A percentile compares a stretch with the other conserved stretches of the same genome.
phyloP scores from a whole-genome alignment of 2,113 vertebrate genomes.

The Rattus norvegicus region GRCr8 NC_086028.1:57103501-57104000 shows the following conservation, averaged over 20 bases:
- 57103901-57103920: too few relatives aligned
- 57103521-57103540: too few relatives aligned
- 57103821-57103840: background rate
- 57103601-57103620: too few relatives aligned
- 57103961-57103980: background rate
- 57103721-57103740: background rate
- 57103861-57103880: background rate
- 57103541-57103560: background rate
- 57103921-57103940: background rate
- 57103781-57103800: background rate
- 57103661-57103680: background rate
- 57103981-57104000: background rate
- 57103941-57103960: background rate
- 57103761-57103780: background rate
- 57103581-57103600: background rate
- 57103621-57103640: fast-evolving
- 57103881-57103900: too few relatives aligned
- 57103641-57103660: background rate
- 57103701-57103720: background rate
- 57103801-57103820: fast-evolving
- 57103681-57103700: too few relatives aligned
- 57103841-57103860: too few relatives aligned
- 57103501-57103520: background rate
- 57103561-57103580: background rate
- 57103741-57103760: fast-evolving